Base-by-base conservation (phyloP, 1,140 invertebrate species). In the Drosophila burlai region DNA sequence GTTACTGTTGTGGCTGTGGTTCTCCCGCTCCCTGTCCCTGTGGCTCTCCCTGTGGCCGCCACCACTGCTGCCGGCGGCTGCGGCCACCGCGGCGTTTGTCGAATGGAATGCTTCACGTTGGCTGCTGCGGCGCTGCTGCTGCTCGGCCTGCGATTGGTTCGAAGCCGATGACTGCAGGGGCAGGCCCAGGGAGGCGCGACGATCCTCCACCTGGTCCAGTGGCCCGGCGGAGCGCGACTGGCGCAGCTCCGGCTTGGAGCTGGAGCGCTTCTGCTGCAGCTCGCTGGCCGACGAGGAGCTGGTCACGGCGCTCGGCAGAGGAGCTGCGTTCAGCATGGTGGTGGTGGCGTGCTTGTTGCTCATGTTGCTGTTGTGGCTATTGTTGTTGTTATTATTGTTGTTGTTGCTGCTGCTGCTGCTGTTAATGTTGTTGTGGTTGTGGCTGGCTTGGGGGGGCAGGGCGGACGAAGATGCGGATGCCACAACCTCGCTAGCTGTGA, bases 81-180 rank as follows among this genome's bases (percentile, higher is more conserved):
- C 59, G 38, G 71, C 63, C 29, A 66, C 64, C 40, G 75, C 80
- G 58, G 78, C 65, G 69, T 66, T 68, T 29, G 69, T 72, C 52
- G 85, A 57, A 84, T 89, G 85, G 85, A 89, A 89, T 89, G 85
- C 71, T 85, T 89, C 85, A 58, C 85, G 85, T 60, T 89, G 83
- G 68, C 79, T 89, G 64, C 81, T 85, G 45, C 85, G 85, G 18
- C 85, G 85, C 26, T 81, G 83, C 54, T 83, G 84, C 50, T 75
- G 80, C 43, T 77, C 67, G 26, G 40, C 49, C 24, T 43, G 24
- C 40, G 64, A 55, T 15, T 26, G 24, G n/a, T 1, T 46, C 31
- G 40, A 42, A n/a, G 54, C 40, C 15, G 63, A 16, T 3, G 67
- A 26, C 49, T 71, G 67, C 26, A 90, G 29, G 1, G 83, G 76